Base-by-base conservation (phyloP, 1,140 invertebrate species). In the Harlomillsia oculata region DNA sequence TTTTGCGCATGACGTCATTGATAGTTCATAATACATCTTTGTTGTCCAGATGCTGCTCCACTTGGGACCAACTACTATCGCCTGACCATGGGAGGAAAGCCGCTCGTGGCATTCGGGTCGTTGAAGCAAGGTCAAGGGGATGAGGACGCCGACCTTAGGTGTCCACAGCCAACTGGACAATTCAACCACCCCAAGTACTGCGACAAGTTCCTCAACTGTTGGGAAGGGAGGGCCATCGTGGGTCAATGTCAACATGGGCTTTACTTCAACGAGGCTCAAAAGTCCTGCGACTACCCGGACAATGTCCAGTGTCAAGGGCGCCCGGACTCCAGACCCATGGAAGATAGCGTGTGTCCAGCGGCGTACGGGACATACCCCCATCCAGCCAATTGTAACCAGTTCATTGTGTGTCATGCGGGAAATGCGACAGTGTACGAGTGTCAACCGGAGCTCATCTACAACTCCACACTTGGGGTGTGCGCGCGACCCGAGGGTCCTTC, bases 131-230 rank as follows among this genome's bases (percentile, higher is more conserved):
- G n/a, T n/a, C n/a, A n/a, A n/a, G n/a, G n/a, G n/a, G n/a, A n/a
- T n/a, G n/a, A n/a, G n/a, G n/a, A n/a, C n/a, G n/a, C n/a, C n/a
- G n/a, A n/a, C n/a, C n/a, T n/a, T n/a, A n/a, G n/a, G n/a, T 48
- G 45, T 21, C 45, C 45, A 1, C 29, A 1, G n/a, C 18, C 20
- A n/a, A 56, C 51, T 40, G 62, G 62, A 13, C 58, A 60, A 37
- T 60, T 58, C 41, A 54, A 23, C 39, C 58, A 64, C 48, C 58
- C 58, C 34, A 39, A 52, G 34, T 60, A 54, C 36, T 64, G 62
- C 30, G 62, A 64, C 41, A 46, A 51, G 14, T 64, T 55, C 30
- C 32, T 58, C 4, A 57, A 60, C 29, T 64, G 62, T 20, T 64
- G 62, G 62, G 45, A 60, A 11, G 55, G 58, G 3, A 26, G 29